These are phyloP conservation scores for Zelostemma sp. DNA, from an alignment of 1,140 invertebrate genomes.

Conservation along the genomic window DNA sequence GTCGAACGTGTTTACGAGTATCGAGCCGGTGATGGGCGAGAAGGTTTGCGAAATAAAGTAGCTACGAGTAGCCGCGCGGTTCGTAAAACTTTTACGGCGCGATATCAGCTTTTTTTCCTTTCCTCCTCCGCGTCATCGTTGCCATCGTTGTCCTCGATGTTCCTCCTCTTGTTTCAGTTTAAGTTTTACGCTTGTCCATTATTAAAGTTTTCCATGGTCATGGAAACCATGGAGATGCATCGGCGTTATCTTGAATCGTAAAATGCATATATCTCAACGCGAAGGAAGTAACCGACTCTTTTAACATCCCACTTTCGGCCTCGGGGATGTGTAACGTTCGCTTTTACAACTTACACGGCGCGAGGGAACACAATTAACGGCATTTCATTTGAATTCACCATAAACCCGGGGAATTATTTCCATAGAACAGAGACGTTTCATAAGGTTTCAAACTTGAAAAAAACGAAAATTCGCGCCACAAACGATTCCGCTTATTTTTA, in stretches of 20 bases:
- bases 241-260: constrained; percentile 36
- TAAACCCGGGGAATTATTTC: constrained; percentile 5
- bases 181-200: constrained; percentile 57
- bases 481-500: too few relatives aligned
- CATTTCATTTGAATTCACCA: too few relatives aligned
- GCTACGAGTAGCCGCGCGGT: constrained; percentile 52
- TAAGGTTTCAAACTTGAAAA: too few relatives aligned
- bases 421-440: not conserved
- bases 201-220: constrained; percentile 51
- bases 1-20: constrained; percentile 52
- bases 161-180: constrained; percentile 42
- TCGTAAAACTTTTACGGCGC: constrained; percentile 62
- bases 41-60: constrained; percentile 51
- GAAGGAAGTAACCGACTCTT: constrained; percentile 18
- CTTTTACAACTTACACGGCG: constrained; percentile 26
- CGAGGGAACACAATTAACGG: constrained; percentile 9
- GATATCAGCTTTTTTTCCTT: constrained; percentile 49
- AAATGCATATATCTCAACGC: constrained; percentile 27
- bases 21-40: constrained; percentile 50
- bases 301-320: not conserved
- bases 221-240: constrained; percentile 35
- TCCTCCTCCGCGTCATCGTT: constrained; percentile 22
- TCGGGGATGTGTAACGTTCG: constrained; percentile 8
- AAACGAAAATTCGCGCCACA: not conserved
- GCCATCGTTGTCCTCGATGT: constrained; percentile 12